These are phyloP conservation scores for Nomada hirtipes DNA, from an alignment of 2,888 invertebrate species.

Conservation along the genomic window DNA sequence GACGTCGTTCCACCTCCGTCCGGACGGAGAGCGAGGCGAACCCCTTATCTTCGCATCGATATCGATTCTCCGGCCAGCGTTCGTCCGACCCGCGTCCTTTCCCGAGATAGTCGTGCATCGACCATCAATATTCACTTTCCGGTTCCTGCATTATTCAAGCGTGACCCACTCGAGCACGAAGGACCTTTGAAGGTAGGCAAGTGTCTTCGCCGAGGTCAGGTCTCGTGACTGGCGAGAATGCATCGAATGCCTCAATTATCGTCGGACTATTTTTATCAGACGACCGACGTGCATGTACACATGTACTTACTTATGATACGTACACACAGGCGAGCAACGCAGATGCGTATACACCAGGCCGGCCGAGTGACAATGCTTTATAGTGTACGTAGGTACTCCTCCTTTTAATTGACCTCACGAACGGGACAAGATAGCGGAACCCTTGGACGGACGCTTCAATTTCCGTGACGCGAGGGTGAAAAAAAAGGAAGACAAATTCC, in stretches of 20 bases:
- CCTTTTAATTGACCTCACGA: conserved; percentile 40
- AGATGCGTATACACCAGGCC: no score
- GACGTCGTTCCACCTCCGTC: conserved; percentile 1
- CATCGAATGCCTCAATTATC: conserved; percentile 43
- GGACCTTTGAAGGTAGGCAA: conserved; percentile 57
- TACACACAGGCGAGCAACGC: no score
- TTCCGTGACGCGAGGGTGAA: background rate
- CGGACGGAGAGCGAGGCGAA: background rate
- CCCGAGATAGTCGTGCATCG: conserved; percentile 32
- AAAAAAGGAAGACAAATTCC: conserved; percentile 48
- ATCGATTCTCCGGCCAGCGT: conserved; percentile 18
- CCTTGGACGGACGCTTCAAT: conserved; percentile 42
- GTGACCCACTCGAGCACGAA: conserved; percentile 24
- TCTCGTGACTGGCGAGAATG: background rate
- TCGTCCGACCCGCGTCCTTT: conserved; percentile 41
- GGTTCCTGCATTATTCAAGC: conserved; percentile 66
- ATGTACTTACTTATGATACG: no score
- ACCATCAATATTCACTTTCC: conserved; percentile 67
- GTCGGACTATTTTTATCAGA: background rate
- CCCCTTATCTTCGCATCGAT: conserved; percentile 50
- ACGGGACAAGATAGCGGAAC: conserved; percentile 23
- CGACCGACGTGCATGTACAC: no score
- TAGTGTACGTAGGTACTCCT: background rate
- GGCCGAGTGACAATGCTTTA: no score
- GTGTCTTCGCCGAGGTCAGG: conserved; percentile 42